Conservation (phyloP, 2,113 vertebrate species). For the Cepphus grylle region DNA sequence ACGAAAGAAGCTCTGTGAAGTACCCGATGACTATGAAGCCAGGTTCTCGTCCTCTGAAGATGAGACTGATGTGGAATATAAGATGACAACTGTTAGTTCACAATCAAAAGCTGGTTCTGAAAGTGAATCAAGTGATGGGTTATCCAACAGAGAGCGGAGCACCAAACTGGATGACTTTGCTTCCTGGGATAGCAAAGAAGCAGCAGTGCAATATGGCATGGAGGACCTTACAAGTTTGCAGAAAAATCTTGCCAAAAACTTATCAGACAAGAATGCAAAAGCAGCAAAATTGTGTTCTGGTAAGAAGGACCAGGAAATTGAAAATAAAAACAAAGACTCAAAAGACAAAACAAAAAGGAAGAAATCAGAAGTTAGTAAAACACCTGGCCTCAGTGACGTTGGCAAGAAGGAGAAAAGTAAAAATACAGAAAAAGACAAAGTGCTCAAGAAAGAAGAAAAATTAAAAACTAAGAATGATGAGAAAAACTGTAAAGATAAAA, state of each 20-base stretch:
- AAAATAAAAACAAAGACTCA: slow-evolving; percentile 57
- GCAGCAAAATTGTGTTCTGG: not conserved
- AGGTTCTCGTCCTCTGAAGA: slow-evolving; percentile 88
- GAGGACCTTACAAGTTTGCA: slow-evolving; percentile 36
- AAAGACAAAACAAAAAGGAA: slow-evolving; percentile 64
- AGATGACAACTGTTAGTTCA: slow-evolving; percentile 55
- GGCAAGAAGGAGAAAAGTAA: slow-evolving; percentile 75
- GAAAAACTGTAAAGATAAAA: slow-evolving; percentile 58
- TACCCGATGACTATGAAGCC: slow-evolving; percentile 68
- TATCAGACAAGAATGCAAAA: slow-evolving; percentile 55
- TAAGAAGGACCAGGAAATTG: slow-evolving; percentile 53
- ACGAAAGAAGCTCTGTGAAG: slow-evolving; percentile 75
- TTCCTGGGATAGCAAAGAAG: slow-evolving; percentile 55
- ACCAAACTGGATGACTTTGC: not conserved
- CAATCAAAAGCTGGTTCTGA: slow-evolving; percentile 47
- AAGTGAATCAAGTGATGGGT: not conserved
- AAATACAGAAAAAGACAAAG: slow-evolving; percentile 64
- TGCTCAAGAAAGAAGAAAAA: slow-evolving; percentile 58
- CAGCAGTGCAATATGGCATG: slow-evolving; percentile 51
- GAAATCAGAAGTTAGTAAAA: not conserved
- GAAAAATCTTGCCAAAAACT: not conserved
- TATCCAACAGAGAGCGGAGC: slow-evolving; percentile 20
- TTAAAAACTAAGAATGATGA: slow-evolving; percentile 53
- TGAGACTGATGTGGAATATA: slow-evolving; percentile 71
- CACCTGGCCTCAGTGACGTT: slow-evolving; percentile 2